Evolutionary conservation across 2,113 vertebrate genomes (phyloP).

Genomic region (Elgaria multicarinata): DNA sequence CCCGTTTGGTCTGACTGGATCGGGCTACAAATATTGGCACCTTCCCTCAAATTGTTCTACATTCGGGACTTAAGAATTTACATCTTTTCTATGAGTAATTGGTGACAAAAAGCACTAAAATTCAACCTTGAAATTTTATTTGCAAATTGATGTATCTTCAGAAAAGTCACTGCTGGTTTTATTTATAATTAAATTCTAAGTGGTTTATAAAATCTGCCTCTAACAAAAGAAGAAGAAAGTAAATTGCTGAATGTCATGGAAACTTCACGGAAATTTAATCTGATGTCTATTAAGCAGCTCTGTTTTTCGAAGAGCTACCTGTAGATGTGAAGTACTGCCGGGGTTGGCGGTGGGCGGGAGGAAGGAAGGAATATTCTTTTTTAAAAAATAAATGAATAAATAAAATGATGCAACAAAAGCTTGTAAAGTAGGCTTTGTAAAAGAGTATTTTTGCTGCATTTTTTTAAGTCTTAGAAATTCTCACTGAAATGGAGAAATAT

Average conservation of each 20-base stretch:
- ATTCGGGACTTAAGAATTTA: neutral
- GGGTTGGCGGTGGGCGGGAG: neutral
- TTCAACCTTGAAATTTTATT: neutral
- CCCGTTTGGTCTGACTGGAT: neutral
- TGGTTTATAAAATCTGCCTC: neutral
- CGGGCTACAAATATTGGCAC: neutral
- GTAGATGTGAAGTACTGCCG: neutral
- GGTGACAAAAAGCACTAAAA: neutral
- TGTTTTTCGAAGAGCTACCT: slow-evolving; percentile 1
- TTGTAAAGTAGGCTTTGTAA: slow-evolving; percentile 17
- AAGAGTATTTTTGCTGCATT: neutral
- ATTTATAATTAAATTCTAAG: slow-evolving; percentile 3
- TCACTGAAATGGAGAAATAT: neutral
- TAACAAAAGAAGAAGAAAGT: neutral
- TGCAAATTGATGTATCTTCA: slow-evolving; percentile 13
- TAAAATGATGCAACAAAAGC: slow-evolving; percentile 39
- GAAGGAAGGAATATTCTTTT: neutral
- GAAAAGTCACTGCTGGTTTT: slow-evolving; percentile 11
- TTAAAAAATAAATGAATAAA: no score
- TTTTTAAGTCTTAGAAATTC: slow-evolving; percentile 33
- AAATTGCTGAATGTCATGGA: slow-evolving; percentile 14
- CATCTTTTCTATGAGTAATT: neutral
- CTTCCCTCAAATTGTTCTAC: neutral
- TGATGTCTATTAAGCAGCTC: neutral
- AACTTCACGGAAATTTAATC: neutral